These are phyloP conservation scores for Sula dactylatra DNA, from an alignment of 2,113 vertebrate genomes.

Conservation along the genomic window DNA sequence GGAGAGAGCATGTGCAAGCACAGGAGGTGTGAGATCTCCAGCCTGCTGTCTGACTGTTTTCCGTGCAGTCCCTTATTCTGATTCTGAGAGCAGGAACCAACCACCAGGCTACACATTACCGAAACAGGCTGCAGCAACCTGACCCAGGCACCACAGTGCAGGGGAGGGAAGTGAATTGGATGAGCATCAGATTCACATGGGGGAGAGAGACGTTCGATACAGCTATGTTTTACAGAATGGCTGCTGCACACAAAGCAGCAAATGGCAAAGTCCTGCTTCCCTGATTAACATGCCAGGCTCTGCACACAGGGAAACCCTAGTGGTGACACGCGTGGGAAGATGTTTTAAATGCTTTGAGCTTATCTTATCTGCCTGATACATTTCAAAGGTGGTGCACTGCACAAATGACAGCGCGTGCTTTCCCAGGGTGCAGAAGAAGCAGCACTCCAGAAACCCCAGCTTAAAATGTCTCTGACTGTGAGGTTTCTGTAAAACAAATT, in stretches of 20 bases:
- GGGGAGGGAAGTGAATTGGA: background rate
- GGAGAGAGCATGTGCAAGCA: too few species aligned
- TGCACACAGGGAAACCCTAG: background rate
- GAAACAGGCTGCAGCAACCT: background rate
- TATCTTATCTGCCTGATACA: background rate
- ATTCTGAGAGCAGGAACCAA: background rate
- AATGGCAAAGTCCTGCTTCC: background rate
- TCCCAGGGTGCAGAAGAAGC: background rate
- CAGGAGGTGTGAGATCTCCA: background rate
- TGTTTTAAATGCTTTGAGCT: background rate
- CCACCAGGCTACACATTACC: accelerated
- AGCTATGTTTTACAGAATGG: background rate
- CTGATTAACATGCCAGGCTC: background rate
- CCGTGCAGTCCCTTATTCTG: background rate
- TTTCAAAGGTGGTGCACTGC: background rate
- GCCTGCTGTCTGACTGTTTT: accelerated
- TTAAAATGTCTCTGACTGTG: background rate
- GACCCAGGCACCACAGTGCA: background rate
- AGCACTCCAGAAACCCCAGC: background rate
- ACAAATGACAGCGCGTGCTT: accelerated
- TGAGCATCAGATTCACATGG: background rate
- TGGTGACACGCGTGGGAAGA: background rate
- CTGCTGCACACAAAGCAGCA: background rate
- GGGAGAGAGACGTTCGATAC: accelerated
- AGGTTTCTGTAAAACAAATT: background rate